Evolutionary conservation across 2,888 invertebrate genomes (phyloP).

Genomic region (Leucophora obtusa): DNA sequence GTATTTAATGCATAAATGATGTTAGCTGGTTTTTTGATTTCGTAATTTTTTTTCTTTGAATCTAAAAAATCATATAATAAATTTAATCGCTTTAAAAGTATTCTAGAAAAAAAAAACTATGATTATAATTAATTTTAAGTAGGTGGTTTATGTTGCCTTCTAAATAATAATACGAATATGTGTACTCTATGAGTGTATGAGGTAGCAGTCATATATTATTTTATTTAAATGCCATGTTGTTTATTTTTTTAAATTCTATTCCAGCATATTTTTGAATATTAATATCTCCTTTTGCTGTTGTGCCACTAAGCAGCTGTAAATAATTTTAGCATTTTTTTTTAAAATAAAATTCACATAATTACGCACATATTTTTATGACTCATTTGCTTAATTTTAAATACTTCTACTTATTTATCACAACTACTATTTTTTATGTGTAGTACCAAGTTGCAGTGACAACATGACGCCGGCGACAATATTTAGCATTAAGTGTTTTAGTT

Average conservation of each 20-base stretch:
- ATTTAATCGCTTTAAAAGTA: background rate
- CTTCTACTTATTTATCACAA: conserved; percentile 21
- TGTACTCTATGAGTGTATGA: background rate
- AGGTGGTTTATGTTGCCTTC: conserved; percentile 22
- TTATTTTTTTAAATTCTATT: background rate
- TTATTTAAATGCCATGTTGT: conserved; percentile 11
- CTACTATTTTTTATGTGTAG: conserved; percentile 6
- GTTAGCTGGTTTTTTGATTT: conserved; percentile 27
- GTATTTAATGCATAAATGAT: conserved; percentile 56
- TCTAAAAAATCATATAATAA: background rate
- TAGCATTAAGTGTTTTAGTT: conserved; percentile 40
- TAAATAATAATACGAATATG: background rate
- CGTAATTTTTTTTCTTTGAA: background rate
- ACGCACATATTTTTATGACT: conserved; percentile 44
- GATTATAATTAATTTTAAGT: conserved; percentile 23
- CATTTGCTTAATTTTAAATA: conserved; percentile 45
- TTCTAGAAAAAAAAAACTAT: background rate
- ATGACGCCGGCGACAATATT: conserved; percentile 58
- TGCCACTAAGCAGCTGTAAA: background rate
- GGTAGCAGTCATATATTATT: conserved; percentile 27
- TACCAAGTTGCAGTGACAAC: conserved; percentile 47
- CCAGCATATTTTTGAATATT: background rate
- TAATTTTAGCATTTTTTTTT: conserved; percentile 10
- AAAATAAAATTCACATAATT: conserved; percentile 57
- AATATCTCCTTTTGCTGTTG: background rate